These are phyloP conservation scores for Palaemon carinicauda DNA, from an alignment of 1,140 invertebrate genomes.

Conservation along the genomic window DNA sequence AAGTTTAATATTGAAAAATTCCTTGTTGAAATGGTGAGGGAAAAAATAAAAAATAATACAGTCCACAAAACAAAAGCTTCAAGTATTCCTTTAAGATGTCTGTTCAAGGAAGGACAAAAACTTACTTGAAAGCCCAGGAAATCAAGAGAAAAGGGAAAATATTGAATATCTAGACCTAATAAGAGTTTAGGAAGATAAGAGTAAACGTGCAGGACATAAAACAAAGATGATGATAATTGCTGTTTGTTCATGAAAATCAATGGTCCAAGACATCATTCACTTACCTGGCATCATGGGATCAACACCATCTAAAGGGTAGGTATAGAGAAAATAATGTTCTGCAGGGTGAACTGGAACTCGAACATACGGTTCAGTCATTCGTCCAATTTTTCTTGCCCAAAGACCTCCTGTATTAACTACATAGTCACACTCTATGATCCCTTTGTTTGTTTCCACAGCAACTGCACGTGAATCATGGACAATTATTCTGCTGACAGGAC, in stretches of 20 bases:
- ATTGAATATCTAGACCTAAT: no score
- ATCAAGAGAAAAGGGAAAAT: no score
- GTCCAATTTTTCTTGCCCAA: constrained; percentile 65
- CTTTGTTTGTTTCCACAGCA: constrained; percentile 67
- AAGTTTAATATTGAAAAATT: no score
- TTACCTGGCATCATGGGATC: constrained; percentile 67
- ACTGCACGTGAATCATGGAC: constrained; percentile 67
- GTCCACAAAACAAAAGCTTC: no score
- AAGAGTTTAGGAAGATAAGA: no score
- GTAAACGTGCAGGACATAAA: no score
- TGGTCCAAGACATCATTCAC: neutral
- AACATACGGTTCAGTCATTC: constrained; percentile 56
- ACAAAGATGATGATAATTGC: no score
- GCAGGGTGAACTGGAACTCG: constrained; percentile 69
- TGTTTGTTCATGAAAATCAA: neutral
- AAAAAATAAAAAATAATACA: no score
- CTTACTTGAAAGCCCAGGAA: no score
- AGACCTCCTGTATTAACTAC: constrained; percentile 72
- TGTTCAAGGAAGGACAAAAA: no score
- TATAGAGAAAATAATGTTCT: constrained; percentile 70
- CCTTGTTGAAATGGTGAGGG: no score
- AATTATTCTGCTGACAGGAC: constrained; percentile 75
- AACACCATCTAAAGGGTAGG: constrained; percentile 66
- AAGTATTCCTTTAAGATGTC: no score
- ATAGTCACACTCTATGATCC: constrained; percentile 69